Base-by-base conservation (phyloP, 2,888 invertebrate genomes). In the Geophilus truncorum region DNA sequence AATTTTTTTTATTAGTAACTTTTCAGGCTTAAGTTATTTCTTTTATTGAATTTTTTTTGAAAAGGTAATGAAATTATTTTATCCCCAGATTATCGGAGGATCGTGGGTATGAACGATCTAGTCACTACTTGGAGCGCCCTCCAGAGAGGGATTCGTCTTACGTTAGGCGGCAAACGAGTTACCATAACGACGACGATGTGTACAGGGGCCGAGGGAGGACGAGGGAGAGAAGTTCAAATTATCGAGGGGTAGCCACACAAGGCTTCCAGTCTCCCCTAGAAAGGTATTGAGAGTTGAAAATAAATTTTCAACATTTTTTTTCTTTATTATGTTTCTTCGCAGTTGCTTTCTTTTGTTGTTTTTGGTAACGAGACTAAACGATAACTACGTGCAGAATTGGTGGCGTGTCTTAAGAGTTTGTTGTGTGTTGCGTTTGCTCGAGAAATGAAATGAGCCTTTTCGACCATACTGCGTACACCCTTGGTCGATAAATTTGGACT, bases 61-160 rank as follows among this genome's bases (percentile, higher is more conserved):
- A 77, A 21, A 12, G 77, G 77, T 77, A 34, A 34, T 34, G 32
- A 77, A 32, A 77, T 30, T 77, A 23, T 77, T 77, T 32, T 77
- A 77, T 77, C 77, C 21, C 15, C 15, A 77, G 36, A 77, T 77
- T 89, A 83, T 85, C 88, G 81, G 90, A 90, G 84, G 90, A 90
- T 85, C 89, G 89, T 83, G 86, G 86, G 84, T 89, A 89, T 85
- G 90, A 89, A 83, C 88, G 90, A 84, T 86, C 87, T 86, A 87
- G 87, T 86, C 87, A 87, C 85, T 90, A 90, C 86, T 90, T 90
- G 87, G 90, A 90, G 82, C 87, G 89, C 83, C 82, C 84, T 83
- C 82, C 84, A 82, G 85, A 85, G 82, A 83, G 85, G 81, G 84
- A 84, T 28, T 28, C 79, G n/a, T 81, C 82, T 32, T 84, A 83